phyloP scores from a whole-genome alignment of 2,113 vertebrate species.

The Sebastes schlegelii region DNA sequence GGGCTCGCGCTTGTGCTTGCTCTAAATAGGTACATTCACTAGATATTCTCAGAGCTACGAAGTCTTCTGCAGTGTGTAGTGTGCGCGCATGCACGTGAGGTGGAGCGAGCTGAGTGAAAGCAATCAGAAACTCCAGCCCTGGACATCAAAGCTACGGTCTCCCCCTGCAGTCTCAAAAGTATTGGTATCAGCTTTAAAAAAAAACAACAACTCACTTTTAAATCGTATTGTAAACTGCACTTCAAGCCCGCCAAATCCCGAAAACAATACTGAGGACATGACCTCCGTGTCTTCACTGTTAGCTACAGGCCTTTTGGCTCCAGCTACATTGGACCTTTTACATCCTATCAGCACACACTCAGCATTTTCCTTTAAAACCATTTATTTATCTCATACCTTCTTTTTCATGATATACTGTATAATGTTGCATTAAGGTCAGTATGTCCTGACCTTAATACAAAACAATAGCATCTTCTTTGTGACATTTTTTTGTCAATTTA shows the following conservation, averaged over 20 bases:
- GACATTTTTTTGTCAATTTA: too few relatives aligned
- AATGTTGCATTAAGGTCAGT: neutral
- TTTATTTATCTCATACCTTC: neutral
- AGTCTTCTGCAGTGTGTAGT: too few relatives aligned
- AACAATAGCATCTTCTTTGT: too few relatives aligned
- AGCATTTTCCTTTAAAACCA: neutral
- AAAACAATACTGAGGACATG: neutral
- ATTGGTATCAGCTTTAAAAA: neutral
- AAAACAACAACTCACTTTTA: neutral
- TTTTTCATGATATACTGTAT: neutral
- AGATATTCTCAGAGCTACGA: too few relatives aligned
- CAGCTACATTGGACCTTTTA: neutral
- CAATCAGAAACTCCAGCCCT: too few relatives aligned
- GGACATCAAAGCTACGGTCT: too few relatives aligned
- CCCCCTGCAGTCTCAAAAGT: too few relatives aligned
- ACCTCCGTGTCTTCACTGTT: neutral
- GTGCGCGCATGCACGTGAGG: too few relatives aligned
- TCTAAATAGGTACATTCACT: too few relatives aligned
- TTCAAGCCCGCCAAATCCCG: neutral
- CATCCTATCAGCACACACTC: neutral
- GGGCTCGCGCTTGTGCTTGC: too few relatives aligned
- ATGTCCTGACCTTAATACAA: too few relatives aligned
- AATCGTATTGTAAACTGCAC: neutral
- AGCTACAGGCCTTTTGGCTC: neutral
- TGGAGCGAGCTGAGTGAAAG: too few relatives aligned